Evolutionary conservation across 2,888 invertebrate genomes (phyloP).

Genomic region (Alviniconcha strummeri): DNA sequence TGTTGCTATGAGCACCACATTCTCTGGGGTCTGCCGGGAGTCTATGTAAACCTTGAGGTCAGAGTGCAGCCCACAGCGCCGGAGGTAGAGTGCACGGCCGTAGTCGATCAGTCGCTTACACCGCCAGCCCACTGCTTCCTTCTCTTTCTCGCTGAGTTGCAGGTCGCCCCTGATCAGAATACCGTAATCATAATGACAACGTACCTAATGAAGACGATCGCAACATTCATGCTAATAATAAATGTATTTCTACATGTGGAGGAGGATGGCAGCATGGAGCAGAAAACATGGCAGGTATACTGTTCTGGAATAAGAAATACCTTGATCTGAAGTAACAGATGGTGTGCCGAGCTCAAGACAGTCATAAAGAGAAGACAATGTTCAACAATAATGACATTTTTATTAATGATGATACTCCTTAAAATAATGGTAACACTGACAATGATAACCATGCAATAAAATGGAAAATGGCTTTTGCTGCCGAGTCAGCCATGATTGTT

Average conservation of each 20-base stretch:
- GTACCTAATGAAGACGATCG: neutral
- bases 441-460: no score
- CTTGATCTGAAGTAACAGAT: no score
- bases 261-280: no score
- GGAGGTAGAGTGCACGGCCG: conserved; percentile 82
- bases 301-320: no score
- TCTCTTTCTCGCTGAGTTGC: conserved; percentile 71
- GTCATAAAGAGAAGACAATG: no score
- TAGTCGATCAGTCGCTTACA: conserved; percentile 87
- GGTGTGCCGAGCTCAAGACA: no score
- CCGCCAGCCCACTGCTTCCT: conserved; percentile 81
- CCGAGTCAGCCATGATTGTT: no score
- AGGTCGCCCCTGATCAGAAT: conserved; percentile 45
- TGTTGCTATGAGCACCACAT: conserved; percentile 83
- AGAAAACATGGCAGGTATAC: no score
- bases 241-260: neutral
- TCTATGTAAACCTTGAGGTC: conserved; percentile 82
- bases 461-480: no score
- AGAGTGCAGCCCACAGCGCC: conserved; percentile 78
- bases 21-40: conserved; percentile 82
- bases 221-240: neutral
- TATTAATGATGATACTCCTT: no score
- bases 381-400: no score
- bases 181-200: neutral
- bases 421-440: no score